Base-by-base conservation (phyloP, 2,888 invertebrate genomes). In the Torymus texanus region DNA sequence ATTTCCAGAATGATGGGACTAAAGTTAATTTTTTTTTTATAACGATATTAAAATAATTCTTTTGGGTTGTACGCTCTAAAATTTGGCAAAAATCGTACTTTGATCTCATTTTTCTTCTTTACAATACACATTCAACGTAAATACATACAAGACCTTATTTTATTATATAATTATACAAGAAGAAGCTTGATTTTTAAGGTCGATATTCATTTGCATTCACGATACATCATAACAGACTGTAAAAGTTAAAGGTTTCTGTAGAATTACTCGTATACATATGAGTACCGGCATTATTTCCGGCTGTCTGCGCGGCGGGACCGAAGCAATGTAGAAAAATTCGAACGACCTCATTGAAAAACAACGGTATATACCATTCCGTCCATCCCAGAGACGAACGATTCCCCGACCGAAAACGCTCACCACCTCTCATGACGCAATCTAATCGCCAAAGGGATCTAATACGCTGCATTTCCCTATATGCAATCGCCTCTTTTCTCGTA, bases 21-120 rank as follows among this genome's bases (percentile, higher is more conserved):
- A 55, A 55, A 55, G 55, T 55, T 14, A 55, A n/a, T n/a, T n/a
- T 55, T 55, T 24, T 55, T 55, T 55, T 55, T 55, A 55, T 55
- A 55, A 1, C 55, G 13, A 10, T 0, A 55, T 55, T 0, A 55
- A 55, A 14, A 1, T 24, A 55, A 55, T 12, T 12, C 11, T 8
- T 55, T 55, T 2, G 55, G 24, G 3, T 24, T 24, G 24, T 24
- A 24, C 24, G 24, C 24, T 24, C 3, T 24, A 3, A 24, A 24
- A 55, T 55, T n/a, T 0, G 55, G 12, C n/a, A 55, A 55, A 55
- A 55, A 55, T 55, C 55, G 14, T 55, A 55, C 55, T 55, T 55
- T 55, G 8, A 0, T 10, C 55, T 55, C 14, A 4, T 59, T 59
- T 59, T 59, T 18, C n/a, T 59, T 18, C 18, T 5, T 16, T 59